These are phyloP conservation scores for Athalia circularis DNA, from an alignment of 2,888 invertebrate genomes.

Conservation along the genomic window DNA sequence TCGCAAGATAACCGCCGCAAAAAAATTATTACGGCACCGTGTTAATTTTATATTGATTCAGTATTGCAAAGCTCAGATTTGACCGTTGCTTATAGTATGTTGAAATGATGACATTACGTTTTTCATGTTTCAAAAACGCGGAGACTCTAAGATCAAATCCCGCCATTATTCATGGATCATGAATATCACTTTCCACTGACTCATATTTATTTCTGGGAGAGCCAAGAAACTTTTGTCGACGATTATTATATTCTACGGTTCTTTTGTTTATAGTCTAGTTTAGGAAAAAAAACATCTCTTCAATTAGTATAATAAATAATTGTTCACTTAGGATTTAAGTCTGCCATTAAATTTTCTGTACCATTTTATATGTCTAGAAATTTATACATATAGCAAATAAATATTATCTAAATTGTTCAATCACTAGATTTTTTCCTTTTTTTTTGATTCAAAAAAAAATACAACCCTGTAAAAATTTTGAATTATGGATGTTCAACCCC, in stretches of 20 bases:
- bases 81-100: not conserved
- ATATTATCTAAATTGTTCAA: too few species aligned
- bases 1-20: not conserved
- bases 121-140: not conserved
- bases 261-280: not conserved
- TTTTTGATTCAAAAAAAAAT: not conserved
- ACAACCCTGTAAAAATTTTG: too few species aligned
- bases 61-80: conserved; percentile 48
- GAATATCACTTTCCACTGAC: not conserved
- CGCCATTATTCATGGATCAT: conserved; percentile 14
- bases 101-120: not conserved
- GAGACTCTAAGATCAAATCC: not conserved
- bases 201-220: conserved; percentile 32
- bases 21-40: too few species aligned
- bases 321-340: too few species aligned
- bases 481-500: not conserved
- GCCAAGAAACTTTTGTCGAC: conserved; percentile 16
- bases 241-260: conserved; percentile 12
- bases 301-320: too few species aligned
- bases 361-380: too few species aligned
- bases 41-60: conserved; percentile 41
- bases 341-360: too few species aligned
- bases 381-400: too few species aligned
- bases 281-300: too few species aligned
- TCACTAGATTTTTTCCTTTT: not conserved